A percentile compares a stretch with the other conserved stretches of the same genome.
These are phyloP conservation scores for Lophotis ruficrista DNA, from an alignment of 2,113 vertebrate genomes.

Conservation along the genomic window DNA sequence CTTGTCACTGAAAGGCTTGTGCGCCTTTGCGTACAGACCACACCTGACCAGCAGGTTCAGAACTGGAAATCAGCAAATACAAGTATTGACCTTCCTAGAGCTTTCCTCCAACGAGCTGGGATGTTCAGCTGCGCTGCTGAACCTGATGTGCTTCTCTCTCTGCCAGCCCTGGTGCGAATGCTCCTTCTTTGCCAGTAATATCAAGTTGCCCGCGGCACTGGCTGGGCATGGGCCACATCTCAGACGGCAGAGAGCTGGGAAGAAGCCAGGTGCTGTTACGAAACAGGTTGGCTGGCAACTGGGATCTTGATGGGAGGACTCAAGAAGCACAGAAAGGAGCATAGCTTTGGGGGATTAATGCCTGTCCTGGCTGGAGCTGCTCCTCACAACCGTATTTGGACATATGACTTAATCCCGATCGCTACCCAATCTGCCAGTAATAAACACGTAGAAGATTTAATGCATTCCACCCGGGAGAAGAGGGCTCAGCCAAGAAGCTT, in stretches of 20 bases:
- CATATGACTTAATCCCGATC: slow-evolving; percentile 46
- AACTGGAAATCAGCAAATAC: not conserved
- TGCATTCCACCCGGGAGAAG: slow-evolving; percentile 13
- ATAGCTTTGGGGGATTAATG: slow-evolving; percentile 6
- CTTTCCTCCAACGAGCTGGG: not conserved
- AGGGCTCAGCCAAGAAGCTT: slow-evolving; percentile 35
- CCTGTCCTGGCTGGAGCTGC: slow-evolving; percentile 43
- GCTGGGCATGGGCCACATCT: not conserved
- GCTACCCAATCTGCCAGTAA: not conserved
- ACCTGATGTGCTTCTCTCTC: accelerated
- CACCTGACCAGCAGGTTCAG: not conserved
- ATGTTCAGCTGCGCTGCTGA: not conserved
- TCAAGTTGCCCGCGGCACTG: not conserved
- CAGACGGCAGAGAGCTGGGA: not conserved
- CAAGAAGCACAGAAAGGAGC: not conserved
- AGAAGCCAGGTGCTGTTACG: not conserved
- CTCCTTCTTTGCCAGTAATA: not conserved
- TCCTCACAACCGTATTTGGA: slow-evolving; percentile 26
- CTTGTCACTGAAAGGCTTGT: not conserved
- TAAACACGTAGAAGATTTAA: slow-evolving; percentile 28
- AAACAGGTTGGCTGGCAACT: not conserved
- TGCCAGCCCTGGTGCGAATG: not conserved
- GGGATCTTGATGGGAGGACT: not conserved
- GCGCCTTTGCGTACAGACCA: not conserved
- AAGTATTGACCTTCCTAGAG: not conserved